phyloP scores from a whole-genome alignment of 2,113 vertebrate species.

The Chlorodrepanis virens region DNA sequence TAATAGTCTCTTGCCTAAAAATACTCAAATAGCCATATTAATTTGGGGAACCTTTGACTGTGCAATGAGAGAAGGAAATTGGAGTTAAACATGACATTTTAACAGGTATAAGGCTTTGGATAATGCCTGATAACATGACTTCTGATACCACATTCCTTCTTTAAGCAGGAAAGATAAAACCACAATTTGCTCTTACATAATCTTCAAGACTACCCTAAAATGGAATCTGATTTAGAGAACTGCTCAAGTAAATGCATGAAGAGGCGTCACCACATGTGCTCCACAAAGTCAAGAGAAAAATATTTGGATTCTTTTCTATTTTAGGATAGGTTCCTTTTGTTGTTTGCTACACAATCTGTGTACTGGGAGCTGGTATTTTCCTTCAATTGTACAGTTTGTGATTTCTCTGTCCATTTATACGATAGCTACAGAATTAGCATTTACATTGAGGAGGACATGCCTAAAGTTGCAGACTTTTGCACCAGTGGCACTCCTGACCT shows the following conservation, averaged over 20 bases:
- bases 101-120: background rate
- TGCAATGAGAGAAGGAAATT: conserved; percentile 1
- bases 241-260: conserved; percentile 12
- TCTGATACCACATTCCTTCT: background rate
- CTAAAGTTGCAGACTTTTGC: background rate
- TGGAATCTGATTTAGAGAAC: conserved; percentile 30
- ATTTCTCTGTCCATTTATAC: background rate
- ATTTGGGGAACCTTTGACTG: conserved; percentile 21
- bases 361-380: conserved; percentile 15
- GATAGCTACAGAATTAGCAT: background rate
- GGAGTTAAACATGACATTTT: background rate
- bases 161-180: background rate
- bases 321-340: conserved; percentile 22
- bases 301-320: background rate
- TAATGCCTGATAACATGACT: background rate
- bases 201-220: conserved; percentile 14
- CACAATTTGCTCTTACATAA: conserved; percentile 20
- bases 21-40: background rate
- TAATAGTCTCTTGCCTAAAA: conserved; percentile 7
- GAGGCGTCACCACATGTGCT: background rate
- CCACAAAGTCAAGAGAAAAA: conserved; percentile 14
- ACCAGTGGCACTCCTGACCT: background rate
- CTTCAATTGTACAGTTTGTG: background rate
- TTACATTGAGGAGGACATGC: background rate
- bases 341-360: background rate